Evolutionary conservation across 2,797 vertebrate genomes (phyloP), one percentile per base, ranked within the genome.

Genomic region (Catamblyrhynchus diadema): DNA sequence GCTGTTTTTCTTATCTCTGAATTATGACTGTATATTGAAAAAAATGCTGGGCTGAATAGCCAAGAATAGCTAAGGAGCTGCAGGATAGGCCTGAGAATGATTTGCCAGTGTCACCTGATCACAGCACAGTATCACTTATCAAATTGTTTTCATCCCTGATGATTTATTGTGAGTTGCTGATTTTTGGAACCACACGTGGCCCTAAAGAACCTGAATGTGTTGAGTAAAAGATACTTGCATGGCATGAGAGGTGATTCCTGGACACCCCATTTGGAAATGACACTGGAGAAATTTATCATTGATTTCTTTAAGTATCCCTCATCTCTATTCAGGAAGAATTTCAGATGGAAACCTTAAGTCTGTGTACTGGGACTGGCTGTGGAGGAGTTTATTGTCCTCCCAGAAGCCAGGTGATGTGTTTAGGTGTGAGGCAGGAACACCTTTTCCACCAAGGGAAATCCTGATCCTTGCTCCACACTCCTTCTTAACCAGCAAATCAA

Each of bases 231-330:
- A 21, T 48, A 3, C 18, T 65, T 72, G 20, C 15, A 3, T 45
- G 11, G 5, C 53, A 11, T 19, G 44, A 67, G 54, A 73, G 42
- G 25, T 44, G 32, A 27, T 42, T 64, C 48, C 71, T 50, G 59
- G 45, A 33, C 12, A 33, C 1, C 4, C 14, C 11, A 4, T 39
- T 61, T 6, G 3, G 42, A 65, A 74, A 48, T 39, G 12, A 9
- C 25, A 5, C 3, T 33, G 21, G 24, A 70, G n/a, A 61, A 35
- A 5, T 23, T 70, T 42, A 4, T 51, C 0, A 19, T 0, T 44
- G 27, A 32, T 66, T 57, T 50, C 10, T 88, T 81, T 67, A 45
- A n/a, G 24, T 30, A 37, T 30, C 23, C 10, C 17, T 79, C 13
- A 14, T 14, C 23, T 61, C 32, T 86, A 1, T 35, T 81, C 47